A percentile compares a stretch with the other conserved stretches of the same genome.
Evolutionary conservation across 2,113 vertebrate genomes (phyloP).

Genomic region (Gobius niger): DNA sequence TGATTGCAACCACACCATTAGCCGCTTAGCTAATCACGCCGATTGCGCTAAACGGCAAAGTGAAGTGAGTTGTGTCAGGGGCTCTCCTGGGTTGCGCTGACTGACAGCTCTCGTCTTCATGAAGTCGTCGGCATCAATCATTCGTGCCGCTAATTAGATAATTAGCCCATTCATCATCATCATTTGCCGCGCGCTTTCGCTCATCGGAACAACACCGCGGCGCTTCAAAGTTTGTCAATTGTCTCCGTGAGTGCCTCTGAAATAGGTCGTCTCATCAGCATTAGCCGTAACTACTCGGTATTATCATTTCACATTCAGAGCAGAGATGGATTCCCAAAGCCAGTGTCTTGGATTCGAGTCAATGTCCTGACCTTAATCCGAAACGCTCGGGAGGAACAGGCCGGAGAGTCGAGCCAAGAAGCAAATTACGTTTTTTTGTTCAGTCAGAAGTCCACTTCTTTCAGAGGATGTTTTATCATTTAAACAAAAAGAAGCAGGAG

Average conservation of each 20-base stretch:
- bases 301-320: conserved; percentile 8
- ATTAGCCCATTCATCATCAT: conserved; percentile 8
- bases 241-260: not conserved
- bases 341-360: conserved; percentile 5
- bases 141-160: not conserved
- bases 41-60: not conserved
- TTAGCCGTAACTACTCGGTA: not conserved
- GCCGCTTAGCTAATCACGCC: not conserved
- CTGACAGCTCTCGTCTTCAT: conserved; percentile 7
- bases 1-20: not conserved
- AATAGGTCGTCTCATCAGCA: conserved; percentile 10
- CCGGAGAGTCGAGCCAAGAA: conserved; percentile 1
- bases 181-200: not conserved
- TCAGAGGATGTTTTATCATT: not conserved
- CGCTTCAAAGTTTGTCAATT: conserved; percentile 7
- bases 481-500: not conserved
- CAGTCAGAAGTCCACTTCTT: not conserved
- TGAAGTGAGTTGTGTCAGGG: not conserved
- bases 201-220: not conserved
- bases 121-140: conserved; percentile 6
- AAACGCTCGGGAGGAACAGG: not conserved
- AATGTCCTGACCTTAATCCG: conserved; percentile 12
- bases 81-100: not conserved
- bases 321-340: conserved; percentile 9
- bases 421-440: not conserved